Base-by-base conservation (phyloP, 2,888 invertebrate genomes). In the Anorthoa munda region DNA sequence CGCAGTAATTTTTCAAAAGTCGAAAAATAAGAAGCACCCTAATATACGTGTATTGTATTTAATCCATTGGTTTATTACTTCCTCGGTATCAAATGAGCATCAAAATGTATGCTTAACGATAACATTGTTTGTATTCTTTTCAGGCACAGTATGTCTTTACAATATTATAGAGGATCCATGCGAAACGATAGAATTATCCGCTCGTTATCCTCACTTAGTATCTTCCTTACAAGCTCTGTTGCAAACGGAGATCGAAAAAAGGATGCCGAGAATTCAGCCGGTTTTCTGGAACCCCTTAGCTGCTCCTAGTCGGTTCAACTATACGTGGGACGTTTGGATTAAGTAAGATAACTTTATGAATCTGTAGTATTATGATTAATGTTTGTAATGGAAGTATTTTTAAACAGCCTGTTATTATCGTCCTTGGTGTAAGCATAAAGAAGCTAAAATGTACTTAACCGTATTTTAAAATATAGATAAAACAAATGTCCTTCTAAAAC, bases 91-190 rank as follows among this genome's bases (percentile, higher is more conserved):
- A n/a, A 53, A 53, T 26, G 26, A 11, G 2, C n/a, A 17, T 26
- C 23, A 39, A 46, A 66, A 50, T 31, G 15, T 60, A n/a, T 45
- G 15, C 21, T 7, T 13, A 13, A n/a, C n/a, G 13, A 60, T 55
- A 60, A 72, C n/a, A 55, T 51, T 69, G 60, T 5, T 2, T 59
- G 13, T 81, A 17, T 78, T 23, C n/a, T 80, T 93, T 93, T 18
- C 87, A 94, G 94, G 81, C 69, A 90, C 83, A 58, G 77, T 85
- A 45, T 95, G 95, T 73, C 88, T 95, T 59, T 95, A 90, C 79
- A 93, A 95, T 77, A 93, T 95, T 15, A 92, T 88, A 73, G 84
- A 91, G 45, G 95, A 95, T 86, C 95, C 95, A 0, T 95, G 95
- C 77, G 95, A 95, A 86, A 88, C 76, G 9, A 86, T 75, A 72